Evolutionary conservation across 2,797 vertebrate species (phyloP).

Genomic region (Fringilla coelebs): DNA sequence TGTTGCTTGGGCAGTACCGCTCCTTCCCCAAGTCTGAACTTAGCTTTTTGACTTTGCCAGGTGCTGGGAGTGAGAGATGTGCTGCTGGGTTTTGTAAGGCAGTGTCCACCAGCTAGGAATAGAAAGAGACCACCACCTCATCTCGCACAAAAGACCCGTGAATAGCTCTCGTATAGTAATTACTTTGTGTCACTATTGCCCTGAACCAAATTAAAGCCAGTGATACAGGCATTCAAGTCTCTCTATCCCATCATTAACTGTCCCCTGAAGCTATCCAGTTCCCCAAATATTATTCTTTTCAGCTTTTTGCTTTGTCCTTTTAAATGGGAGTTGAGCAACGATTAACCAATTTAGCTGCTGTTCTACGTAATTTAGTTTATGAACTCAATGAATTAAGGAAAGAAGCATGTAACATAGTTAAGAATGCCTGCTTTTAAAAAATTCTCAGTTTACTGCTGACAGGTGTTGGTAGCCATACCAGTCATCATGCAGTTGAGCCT

Average conservation of each 20-base stretch:
- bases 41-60: not conserved
- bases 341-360: slow-evolving; percentile 64
- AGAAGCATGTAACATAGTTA: slow-evolving; percentile 4
- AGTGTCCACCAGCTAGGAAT: not conserved
- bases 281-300: slow-evolving; percentile 29
- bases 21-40: not conserved
- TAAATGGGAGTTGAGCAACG: slow-evolving; percentile 61
- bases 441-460: not conserved
- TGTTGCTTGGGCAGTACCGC: not conserved
- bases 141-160: not conserved
- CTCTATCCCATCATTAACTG: slow-evolving; percentile 20
- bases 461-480: slow-evolving; percentile 2
- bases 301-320: slow-evolving; percentile 61
- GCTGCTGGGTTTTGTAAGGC: not conserved
- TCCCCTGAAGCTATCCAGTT: slow-evolving; percentile 34
- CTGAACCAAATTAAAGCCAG: slow-evolving; percentile 57
- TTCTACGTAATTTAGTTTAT: slow-evolving; percentile 64
- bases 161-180: slow-evolving; percentile 12
- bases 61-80: not conserved
- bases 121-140: not conserved
- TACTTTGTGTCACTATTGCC: slow-evolving; percentile 26
- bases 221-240: slow-evolving; percentile 43
- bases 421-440: slow-evolving; percentile 20
- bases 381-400: slow-evolving; percentile 52
- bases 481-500: not conserved